Conservation (phyloP, 2,113 vertebrate species). For the Nothobranchius kuhntae region DNA sequence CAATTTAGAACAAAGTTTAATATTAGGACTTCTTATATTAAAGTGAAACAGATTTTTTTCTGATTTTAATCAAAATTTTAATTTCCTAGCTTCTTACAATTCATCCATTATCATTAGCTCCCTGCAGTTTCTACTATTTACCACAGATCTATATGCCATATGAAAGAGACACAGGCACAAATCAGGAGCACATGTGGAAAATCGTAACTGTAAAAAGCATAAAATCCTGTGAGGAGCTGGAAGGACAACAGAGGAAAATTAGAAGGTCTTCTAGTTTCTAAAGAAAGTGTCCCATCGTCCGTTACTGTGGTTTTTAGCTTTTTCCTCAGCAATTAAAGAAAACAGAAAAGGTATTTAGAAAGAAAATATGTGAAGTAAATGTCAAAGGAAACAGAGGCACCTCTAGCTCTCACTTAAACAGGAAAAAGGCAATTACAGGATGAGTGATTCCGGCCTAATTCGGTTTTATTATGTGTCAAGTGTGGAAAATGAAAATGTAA, state of each 20-base stretch:
- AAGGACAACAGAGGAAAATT: background rate
- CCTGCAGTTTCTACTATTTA: background rate
- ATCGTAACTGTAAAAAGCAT: background rate
- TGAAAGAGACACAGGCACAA: background rate
- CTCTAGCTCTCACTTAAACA: constrained; percentile 22
- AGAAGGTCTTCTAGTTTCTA: background rate
- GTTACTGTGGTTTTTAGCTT: constrained; percentile 35
- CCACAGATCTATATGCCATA: background rate
- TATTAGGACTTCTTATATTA: background rate
- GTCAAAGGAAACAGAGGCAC: constrained; percentile 10
- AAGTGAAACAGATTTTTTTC: background rate
- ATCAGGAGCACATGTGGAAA: background rate
- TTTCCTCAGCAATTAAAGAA: constrained; percentile 28
- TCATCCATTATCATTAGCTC: background rate
- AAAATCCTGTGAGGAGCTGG: background rate
- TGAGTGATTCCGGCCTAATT: constrained; percentile 5
- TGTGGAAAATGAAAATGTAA: constrained; percentile 20
- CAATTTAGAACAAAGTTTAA: background rate
- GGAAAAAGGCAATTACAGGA: constrained; percentile 30
- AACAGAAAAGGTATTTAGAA: constrained; percentile 28
- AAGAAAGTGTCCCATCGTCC: constrained; percentile 7
- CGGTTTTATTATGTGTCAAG: constrained; percentile 17
- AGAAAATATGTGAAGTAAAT: constrained; percentile 43
- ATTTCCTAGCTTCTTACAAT: background rate
- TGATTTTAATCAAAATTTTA: background rate